Evolutionary conservation across 2,113 vertebrate genomes (phyloP), one percentile per base, ranked within the genome.

Genomic region (Synchiropus splendidus): DNA sequence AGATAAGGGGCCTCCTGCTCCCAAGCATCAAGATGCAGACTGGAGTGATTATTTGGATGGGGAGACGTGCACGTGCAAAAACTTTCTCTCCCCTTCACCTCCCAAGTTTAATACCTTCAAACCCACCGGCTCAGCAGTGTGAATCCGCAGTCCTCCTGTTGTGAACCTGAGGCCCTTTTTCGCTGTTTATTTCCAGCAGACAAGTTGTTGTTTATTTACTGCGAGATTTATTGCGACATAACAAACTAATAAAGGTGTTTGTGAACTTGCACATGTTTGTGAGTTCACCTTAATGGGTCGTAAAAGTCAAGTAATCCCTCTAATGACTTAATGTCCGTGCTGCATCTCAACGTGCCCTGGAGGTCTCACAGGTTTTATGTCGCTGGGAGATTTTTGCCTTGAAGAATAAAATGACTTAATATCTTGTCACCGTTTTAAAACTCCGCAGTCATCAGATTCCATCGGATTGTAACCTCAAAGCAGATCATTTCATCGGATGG

Each of bases 11-110:
- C 48, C 63, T 42, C 45, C 36, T 1, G 5, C 60, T 74, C 48
- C 39, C 45, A 37, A 64, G 64, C 64, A 65, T 62, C 64, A 70
- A 72, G 73, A 70, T 52, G 42, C 71, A 74, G 69, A 37, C 58
- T 52, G 64, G 53, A 72, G 62, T 66, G 61, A 74, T 77, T 75
- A 74, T 68, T 70, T 69, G 58, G 54, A 73, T 8, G 44, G 41
- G 48, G 52, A 61, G 61, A 46, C 13, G 12, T 42, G 42, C 77
- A 78, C 66, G 48, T 78, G 69, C 42, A 9, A 3, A 45, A 15
- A 21, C 35, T 42, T 21, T 40, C 46, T 18, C 37, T 16, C 2
- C 12, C 12, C 1, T 6, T 27, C 15, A 16, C 27, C 10, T 10
- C 6, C 34, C 33, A 18, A 8, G 4, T 6, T 58, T 58, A 52